phyloP scores from a whole-genome alignment of 1,140 invertebrate species.

The Papilio machaon region DNA sequence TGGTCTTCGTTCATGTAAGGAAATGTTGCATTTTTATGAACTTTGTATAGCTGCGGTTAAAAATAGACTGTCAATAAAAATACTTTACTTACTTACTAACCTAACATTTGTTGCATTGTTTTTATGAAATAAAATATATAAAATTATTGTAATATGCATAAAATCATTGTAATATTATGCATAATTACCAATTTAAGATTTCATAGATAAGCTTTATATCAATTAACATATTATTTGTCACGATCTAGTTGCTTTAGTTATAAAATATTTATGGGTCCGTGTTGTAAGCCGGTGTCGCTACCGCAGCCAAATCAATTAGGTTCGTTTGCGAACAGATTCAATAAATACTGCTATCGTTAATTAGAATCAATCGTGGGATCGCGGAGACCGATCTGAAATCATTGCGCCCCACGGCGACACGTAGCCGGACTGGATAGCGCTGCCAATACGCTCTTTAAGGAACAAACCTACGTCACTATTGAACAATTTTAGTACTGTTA shows the following conservation, averaged over 20 bases:
- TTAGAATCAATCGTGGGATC: slow-evolving; percentile 80
- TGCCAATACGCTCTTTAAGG: slow-evolving; percentile 72
- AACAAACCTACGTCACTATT: slow-evolving; percentile 53
- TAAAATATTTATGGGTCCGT: slow-evolving; percentile 51
- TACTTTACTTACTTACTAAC: background rate
- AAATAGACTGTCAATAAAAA: no score
- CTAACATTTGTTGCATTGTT: background rate
- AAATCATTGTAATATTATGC: background rate
- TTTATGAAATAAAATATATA: no score
- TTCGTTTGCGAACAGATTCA: slow-evolving; percentile 76
- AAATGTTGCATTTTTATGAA: background rate
- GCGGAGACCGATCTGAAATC: slow-evolving; percentile 73
- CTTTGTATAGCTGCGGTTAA: no score
- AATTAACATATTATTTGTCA: slow-evolving; percentile 21
- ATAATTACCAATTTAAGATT: background rate
- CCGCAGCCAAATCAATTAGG: slow-evolving; percentile 76
- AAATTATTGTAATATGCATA: background rate
- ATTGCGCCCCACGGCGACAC: slow-evolving; percentile 46
- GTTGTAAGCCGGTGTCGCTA: slow-evolving; percentile 55
- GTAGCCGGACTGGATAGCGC: background rate
- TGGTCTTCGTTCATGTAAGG: background rate
- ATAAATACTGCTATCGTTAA: slow-evolving; percentile 81
- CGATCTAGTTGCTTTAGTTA: slow-evolving; percentile 29
- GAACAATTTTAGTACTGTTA: background rate
- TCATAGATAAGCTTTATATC: background rate